These are phyloP conservation scores for Microplitis mediator DNA, from an alignment of 1,140 invertebrate genomes.

Conservation along the genomic window DNA sequence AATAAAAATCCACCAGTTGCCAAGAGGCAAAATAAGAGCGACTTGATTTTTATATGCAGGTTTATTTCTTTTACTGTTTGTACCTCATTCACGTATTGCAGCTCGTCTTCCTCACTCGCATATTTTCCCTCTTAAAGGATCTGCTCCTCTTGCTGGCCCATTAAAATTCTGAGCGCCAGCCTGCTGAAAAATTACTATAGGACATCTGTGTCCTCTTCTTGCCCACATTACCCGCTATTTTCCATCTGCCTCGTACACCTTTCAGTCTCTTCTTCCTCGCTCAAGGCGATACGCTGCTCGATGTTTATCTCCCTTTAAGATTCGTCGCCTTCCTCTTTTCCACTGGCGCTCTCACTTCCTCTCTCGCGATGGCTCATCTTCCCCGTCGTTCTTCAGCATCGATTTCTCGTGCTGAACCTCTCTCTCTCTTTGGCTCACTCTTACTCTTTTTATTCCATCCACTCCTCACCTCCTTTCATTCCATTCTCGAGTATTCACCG, in stretches of 20 bases:
- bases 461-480: no score
- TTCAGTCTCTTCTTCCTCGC: background rate
- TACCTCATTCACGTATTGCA: slow-evolving; percentile 30
- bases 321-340: background rate
- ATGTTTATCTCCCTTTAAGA: slow-evolving; percentile 13
- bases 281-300: background rate
- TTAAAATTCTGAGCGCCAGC: slow-evolving; percentile 48
- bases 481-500: no score
- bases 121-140: background rate
- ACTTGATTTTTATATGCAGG: slow-evolving; percentile 42
- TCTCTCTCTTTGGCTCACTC: background rate
- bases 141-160: slow-evolving; percentile 26
- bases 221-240: background rate
- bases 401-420: background rate
- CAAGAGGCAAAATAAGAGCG: background rate
- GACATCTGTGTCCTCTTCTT: background rate
- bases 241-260: slow-evolving; percentile 25
- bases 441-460: background rate
- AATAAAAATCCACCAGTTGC: background rate
- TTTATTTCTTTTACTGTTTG: slow-evolving; percentile 44
- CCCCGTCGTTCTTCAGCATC: background rate
- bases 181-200: slow-evolving; percentile 44
- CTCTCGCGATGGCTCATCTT: background rate
- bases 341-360: background rate
- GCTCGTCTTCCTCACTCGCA: slow-evolving; percentile 9